Conservation (phyloP, 2,797 vertebrate species). For the Austrolebias charrua region DNA sequence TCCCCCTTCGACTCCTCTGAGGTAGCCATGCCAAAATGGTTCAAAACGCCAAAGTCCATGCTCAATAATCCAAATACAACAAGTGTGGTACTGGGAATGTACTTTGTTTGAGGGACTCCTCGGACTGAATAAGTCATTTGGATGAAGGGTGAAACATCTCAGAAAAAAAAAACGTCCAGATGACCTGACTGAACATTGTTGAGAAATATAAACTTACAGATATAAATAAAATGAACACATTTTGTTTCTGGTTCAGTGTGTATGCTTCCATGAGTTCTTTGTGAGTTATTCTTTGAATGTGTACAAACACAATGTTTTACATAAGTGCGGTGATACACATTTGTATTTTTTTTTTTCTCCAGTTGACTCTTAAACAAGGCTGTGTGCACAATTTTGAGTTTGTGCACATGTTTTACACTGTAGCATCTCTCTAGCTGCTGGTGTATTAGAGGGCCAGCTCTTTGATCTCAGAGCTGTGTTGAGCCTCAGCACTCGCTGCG, state of each 20-base stretch:
- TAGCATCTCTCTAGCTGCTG: slow-evolving; percentile 75
- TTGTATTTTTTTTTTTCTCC: slow-evolving; percentile 19
- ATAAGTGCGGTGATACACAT: neutral
- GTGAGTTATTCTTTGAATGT: neutral
- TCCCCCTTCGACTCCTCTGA: too few species aligned
- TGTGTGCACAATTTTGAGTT: slow-evolving; percentile 3
- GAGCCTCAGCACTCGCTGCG: slow-evolving; percentile 73
- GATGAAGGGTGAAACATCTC: too few species aligned
- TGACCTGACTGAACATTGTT: too few species aligned
- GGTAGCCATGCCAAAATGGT: too few species aligned
- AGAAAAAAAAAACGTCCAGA: too few species aligned
- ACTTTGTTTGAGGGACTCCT: too few species aligned
- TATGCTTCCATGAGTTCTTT: neutral
- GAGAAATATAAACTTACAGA: slow-evolving; percentile 19
- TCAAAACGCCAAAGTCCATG: too few species aligned
- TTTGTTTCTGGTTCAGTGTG: neutral
- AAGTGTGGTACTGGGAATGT: too few species aligned
- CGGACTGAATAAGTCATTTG: too few species aligned
- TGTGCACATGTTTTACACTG: slow-evolving; percentile 30
- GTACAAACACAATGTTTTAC: slow-evolving; percentile 3
- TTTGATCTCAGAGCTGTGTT: slow-evolving; percentile 83
- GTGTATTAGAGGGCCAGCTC: slow-evolving; percentile 76
- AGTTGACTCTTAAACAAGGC: slow-evolving; percentile 17
- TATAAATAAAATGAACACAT: slow-evolving; percentile 12
- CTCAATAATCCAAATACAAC: too few species aligned